phyloP scores from a whole-genome alignment of 1,140 invertebrate species.

The Heliconius eleuchia region DNA sequence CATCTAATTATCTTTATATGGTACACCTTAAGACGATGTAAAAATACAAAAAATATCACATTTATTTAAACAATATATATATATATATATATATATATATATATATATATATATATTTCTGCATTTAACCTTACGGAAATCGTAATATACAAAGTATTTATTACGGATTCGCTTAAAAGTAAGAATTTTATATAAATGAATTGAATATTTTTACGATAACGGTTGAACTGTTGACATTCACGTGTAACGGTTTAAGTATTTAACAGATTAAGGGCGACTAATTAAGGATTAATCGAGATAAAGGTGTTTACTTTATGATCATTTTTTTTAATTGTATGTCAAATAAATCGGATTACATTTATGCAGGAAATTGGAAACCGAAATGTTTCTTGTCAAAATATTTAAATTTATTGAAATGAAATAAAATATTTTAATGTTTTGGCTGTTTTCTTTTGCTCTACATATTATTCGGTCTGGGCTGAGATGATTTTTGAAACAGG shows the following conservation, averaged over 20 bases:
- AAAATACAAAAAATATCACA: neutral
- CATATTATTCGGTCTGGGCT: too few species aligned
- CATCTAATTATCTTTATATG: too few species aligned
- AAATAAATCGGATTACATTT: constrained; percentile 10
- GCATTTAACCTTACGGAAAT: neutral
- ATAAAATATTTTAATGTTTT: too few species aligned
- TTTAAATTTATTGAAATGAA: too few species aligned
- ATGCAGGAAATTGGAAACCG: neutral
- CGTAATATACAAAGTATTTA: neutral
- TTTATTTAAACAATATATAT: neutral
- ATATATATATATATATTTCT: neutral
- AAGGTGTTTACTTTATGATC: constrained; percentile 27
- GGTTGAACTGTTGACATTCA: constrained; percentile 39
- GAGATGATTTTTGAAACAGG: too few species aligned
- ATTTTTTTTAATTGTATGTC: neutral
- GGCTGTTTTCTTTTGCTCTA: too few species aligned
- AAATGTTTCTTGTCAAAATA: neutral
- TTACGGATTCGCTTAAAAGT: constrained; percentile 16
- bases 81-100: neutral
- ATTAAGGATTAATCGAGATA: constrained; percentile 36
- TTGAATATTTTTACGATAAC: constrained; percentile 45
- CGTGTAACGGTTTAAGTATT: constrained; percentile 34
- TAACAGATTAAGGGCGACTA: constrained; percentile 39
- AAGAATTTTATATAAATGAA: constrained; percentile 23
- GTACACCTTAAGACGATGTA: too few species aligned